Conservation (phyloP, 2,888 invertebrate species). For the Diabrotica balteata region DNA sequence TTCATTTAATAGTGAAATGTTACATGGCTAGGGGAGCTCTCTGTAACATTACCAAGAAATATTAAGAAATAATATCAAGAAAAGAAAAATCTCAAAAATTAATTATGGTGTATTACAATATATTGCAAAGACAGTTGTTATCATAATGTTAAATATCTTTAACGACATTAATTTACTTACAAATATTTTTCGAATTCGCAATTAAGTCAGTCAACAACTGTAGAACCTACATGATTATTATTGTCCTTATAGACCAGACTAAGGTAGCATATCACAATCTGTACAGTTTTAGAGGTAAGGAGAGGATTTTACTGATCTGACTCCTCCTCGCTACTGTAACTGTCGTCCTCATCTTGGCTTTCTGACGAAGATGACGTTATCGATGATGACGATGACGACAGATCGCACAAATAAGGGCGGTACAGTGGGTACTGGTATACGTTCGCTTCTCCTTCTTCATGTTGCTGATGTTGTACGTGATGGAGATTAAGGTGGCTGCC, state of each 20-base stretch:
- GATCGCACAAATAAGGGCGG: conserved; percentile 40
- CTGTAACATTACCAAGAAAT: too few relatives aligned
- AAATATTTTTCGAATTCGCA: neutral
- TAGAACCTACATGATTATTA: neutral
- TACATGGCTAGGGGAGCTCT: too few relatives aligned
- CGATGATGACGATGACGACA: conserved; percentile 28
- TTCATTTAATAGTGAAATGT: too few relatives aligned
- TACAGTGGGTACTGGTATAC: conserved; percentile 38
- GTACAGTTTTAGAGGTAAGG: conserved; percentile 49
- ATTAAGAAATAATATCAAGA: too few relatives aligned
- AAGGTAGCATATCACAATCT: conserved; percentile 56
- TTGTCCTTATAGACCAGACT: conserved; percentile 13
- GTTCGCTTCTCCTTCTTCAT: conserved; percentile 39
- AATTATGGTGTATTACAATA: neutral
- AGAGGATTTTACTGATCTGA: conserved; percentile 36
- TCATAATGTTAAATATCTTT: too few relatives aligned
- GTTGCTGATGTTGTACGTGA: conserved; percentile 40
- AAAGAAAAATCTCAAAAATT: too few relatives aligned
- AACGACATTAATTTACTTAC: neutral
- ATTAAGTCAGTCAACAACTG: neutral
- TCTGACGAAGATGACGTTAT: conserved; percentile 26
- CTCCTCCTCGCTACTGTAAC: conserved; percentile 37
- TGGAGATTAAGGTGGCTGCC: conserved; percentile 46
- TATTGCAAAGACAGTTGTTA: too few relatives aligned
- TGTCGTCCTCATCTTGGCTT: conserved; percentile 34